Evolutionary conservation across 1,140 invertebrate species (phyloP).

Genomic region (Mamestra configurata): DNA sequence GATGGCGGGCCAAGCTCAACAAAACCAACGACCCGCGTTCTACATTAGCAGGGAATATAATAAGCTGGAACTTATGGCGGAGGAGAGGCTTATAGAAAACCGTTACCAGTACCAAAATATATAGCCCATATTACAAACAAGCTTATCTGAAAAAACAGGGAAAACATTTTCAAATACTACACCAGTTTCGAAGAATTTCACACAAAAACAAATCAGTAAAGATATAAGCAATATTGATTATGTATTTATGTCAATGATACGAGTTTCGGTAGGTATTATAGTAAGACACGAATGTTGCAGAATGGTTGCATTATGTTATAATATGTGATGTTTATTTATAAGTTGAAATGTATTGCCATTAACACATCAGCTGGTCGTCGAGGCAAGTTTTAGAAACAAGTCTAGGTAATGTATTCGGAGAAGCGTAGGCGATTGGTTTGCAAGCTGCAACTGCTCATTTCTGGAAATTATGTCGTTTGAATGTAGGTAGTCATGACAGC

Average conservation of each 20-base stretch:
- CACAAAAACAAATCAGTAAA: neutral
- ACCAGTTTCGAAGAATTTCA: neutral
- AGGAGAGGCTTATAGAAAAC: too few species aligned
- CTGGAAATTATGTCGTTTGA: neutral
- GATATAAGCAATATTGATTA: neutral
- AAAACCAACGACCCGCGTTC: too few species aligned
- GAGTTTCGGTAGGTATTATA: neutral
- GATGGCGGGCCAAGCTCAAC: too few species aligned
- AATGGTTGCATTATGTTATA: neutral
- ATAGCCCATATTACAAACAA: too few species aligned
- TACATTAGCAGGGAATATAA: too few species aligned
- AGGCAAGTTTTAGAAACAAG: neutral
- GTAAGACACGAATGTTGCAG: neutral
- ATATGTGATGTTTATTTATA: constrained; percentile 35
- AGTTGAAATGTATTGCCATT: neutral
- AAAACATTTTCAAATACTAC: too few species aligned
- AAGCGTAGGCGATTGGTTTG: constrained; percentile 7
- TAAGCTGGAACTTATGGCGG: too few species aligned
- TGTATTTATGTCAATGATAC: constrained; percentile 1
- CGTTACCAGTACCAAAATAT: too few species aligned
- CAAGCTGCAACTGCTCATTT: neutral
- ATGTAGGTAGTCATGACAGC: neutral
- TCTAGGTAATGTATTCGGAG: neutral
- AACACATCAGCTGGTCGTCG: constrained; percentile 1
- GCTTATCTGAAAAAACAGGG: too few species aligned